phyloP scores from a whole-genome alignment of 2,888 invertebrate species.

The Eurytoma californica region DNA sequence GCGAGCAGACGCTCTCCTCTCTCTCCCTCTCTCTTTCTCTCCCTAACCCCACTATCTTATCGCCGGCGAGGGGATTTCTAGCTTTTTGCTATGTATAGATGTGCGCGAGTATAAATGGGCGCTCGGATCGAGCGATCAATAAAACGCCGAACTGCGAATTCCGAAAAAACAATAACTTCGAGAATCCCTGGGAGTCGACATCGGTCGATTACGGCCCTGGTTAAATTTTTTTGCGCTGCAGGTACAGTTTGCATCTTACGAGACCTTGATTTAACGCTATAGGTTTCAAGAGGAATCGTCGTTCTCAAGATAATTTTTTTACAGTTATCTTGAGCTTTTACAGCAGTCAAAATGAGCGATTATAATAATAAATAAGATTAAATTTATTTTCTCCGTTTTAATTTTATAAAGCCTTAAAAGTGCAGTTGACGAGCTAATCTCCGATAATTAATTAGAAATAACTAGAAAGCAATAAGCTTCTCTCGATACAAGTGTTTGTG shows the following conservation, averaged over 20 bases:
- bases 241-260: too few relatives aligned
- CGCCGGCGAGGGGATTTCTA: conserved; percentile 16
- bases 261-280: neutral
- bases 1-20: neutral
- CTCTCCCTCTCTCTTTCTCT: conserved; percentile 1
- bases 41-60: conserved; percentile 20
- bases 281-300: neutral
- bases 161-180: neutral
- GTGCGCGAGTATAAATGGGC: too few relatives aligned
- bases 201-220: neutral
- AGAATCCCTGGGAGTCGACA: neutral
- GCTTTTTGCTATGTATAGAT: conserved; percentile 20
- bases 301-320: neutral
- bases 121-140: neutral
- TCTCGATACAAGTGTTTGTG: conserved; percentile 12
- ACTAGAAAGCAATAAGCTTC: neutral
- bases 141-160: neutral
- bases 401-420: neutral
- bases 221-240: too few relatives aligned
- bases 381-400: neutral
- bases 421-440: neutral
- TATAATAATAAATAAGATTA: too few relatives aligned
- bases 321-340: too few relatives aligned
- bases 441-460: neutral
- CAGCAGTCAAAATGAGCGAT: too few relatives aligned